Evolutionary conservation across 53 echinoderm and acorn worm genomes (phyloP), one percentile per base, ranked within the genome.

Genomic region (Holothuria leucospilota): DNA sequence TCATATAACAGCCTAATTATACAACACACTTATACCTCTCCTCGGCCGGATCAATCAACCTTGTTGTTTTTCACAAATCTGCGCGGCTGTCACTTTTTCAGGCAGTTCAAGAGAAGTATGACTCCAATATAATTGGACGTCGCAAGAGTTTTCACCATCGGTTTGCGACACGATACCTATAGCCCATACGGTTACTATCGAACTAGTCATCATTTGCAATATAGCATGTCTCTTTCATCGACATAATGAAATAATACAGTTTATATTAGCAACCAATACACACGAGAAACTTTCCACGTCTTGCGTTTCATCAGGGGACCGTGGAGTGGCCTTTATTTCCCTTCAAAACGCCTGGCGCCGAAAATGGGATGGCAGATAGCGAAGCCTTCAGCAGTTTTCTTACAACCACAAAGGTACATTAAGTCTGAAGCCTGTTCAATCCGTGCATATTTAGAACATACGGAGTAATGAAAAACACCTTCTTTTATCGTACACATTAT

Each of bases 241-340:
- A 28, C 16, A 42, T 75, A 75, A 75, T 75, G 53, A 52, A 51
- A 75, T 75, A 49, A 75, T 42, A 75, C 75, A 49, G 46, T 51
- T 75, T 75, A 27, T n/a, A 75, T 49, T 52, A 75, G 52, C 49
- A 52, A 52, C 25, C 52, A 75, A 75, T 75, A 51, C 51, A 49
- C 75, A 26, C 4, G 51, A 52, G 75, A 24, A 75, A 12, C 24
- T 46, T 23, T 2, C 8, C 25, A 23, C 13, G 8, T 49, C 49
- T 75, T 52, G n/a, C 12, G 51, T 75, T 49, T 49, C 75, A 24
- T 10, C 75, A 26, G 11, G 75, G 75, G 75, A 75, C 75, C 52
- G 12, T 18, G 20, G 8, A 21, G 70, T 41, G 3, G 70, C 29
- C 41, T 70, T 70, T 30, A 14, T 30, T 39, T 70, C 12, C 29